Conservation (phyloP, 2,113 vertebrate species). For the Hoplias malabaricus region DNA sequence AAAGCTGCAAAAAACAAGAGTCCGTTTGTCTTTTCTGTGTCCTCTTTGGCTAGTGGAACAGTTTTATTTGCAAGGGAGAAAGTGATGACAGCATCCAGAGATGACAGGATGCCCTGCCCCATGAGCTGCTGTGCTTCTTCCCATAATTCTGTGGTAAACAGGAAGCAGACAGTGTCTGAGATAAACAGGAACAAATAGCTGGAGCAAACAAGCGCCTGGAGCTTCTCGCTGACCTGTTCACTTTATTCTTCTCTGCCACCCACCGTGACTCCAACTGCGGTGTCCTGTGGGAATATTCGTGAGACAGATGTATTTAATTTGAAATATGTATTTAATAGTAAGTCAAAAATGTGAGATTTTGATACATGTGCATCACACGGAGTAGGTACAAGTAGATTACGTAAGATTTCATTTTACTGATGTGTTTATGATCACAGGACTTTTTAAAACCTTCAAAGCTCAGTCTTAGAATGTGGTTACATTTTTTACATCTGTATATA, state of each 20-base stretch:
- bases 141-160: conserved; percentile 48
- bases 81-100: conserved; percentile 21
- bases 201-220: conserved; percentile 42
- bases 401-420: too few relatives aligned
- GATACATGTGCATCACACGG: too few relatives aligned
- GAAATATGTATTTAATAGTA: not conserved
- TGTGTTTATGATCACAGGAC: too few relatives aligned
- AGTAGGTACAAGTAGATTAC: too few relatives aligned
- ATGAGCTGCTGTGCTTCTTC: conserved; percentile 33
- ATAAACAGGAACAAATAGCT: conserved; percentile 57
- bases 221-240: conserved; percentile 2
- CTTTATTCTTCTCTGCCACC: conserved; percentile 26
- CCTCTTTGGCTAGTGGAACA: not conserved
- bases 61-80: not conserved
- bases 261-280: not conserved
- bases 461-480: too few relatives aligned
- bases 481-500: too few relatives aligned
- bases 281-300: not conserved
- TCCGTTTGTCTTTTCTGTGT: not conserved
- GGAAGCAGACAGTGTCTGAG: conserved; percentile 50
- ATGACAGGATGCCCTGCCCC: conserved; percentile 44
- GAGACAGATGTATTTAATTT: not conserved
- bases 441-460: too few relatives aligned
- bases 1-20: too few relatives aligned
- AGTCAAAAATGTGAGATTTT: not conserved